Conservation (phyloP, 2,888 invertebrate species). For the Polylopha cassiicola region DNA sequence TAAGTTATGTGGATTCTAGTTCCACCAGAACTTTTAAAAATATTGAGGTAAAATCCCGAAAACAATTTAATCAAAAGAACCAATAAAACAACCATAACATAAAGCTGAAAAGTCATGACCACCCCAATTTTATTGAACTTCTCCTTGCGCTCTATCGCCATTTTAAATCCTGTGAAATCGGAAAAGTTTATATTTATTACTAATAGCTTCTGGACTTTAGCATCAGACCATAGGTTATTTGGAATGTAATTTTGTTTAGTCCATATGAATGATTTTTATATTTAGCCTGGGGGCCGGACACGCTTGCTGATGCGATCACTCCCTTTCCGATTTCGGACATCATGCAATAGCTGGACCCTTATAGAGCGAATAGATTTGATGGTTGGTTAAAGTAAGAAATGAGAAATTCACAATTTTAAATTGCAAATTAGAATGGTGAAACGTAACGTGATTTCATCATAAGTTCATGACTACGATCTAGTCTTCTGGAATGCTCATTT, state of each 20-base stretch:
- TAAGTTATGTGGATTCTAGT: too few relatives aligned
- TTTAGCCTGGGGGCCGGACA: constrained; percentile 58
- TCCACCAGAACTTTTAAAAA: constrained; percentile 20
- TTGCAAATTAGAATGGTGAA: too few relatives aligned
- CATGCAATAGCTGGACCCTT: constrained; percentile 50
- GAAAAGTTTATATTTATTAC: constrained; percentile 78
- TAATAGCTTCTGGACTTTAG: constrained; percentile 75
- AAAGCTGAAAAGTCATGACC: constrained; percentile 63
- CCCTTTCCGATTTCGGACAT: constrained; percentile 61
- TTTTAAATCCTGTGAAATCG: constrained; percentile 75
- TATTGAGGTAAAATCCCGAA: constrained; percentile 19
- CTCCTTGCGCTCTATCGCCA: constrained; percentile 40
- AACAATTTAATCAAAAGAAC: constrained; percentile 42
- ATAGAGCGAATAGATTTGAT: constrained; percentile 39
- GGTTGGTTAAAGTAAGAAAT: constrained; percentile 41
- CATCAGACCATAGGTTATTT: constrained; percentile 73
- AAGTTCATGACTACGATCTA: too few relatives aligned
- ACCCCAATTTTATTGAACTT: constrained; percentile 50
- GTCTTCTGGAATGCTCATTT: too few relatives aligned
- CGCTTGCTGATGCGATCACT: constrained; percentile 42
- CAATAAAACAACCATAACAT: constrained; percentile 59
- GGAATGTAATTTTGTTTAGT: constrained; percentile 77
- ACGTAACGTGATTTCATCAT: too few relatives aligned
- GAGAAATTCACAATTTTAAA: constrained; percentile 24
- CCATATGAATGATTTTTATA: constrained; percentile 77